Conservation (phyloP, 2,888 invertebrate genomes). For the Frankliniella intonsa region DNA sequence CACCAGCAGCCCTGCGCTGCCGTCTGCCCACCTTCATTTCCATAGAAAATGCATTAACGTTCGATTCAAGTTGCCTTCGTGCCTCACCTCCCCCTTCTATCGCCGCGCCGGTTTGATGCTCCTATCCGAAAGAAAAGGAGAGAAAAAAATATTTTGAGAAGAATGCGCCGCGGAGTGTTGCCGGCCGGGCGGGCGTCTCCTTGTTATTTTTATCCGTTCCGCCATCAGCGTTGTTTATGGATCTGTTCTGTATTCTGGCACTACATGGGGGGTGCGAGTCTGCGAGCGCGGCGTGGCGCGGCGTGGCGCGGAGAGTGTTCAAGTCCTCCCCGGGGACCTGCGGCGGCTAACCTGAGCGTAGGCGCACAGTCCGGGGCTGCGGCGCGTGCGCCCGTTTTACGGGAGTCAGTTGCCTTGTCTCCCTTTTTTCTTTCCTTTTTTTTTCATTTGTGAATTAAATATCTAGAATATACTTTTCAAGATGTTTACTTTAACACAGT, state of each 20-base stretch:
- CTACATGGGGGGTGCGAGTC: background rate
- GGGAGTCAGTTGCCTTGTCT: no score
- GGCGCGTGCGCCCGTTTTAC: no score
- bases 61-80: slow-evolving; percentile 2
- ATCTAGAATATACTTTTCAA: no score
- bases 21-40: slow-evolving; percentile 3
- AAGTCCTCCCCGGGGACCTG: background rate
- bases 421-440: no score
- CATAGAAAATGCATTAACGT: slow-evolving; percentile 25
- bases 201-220: slow-evolving; percentile 6
- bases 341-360: background rate
- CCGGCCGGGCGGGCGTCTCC: background rate
- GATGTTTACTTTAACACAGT: no score
- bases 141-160: background rate
- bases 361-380: no score
- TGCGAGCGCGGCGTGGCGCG: background rate
- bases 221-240: slow-evolving; percentile 23
- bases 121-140: background rate
- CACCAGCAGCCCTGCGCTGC: background rate
- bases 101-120: background rate
- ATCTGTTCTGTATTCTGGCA: slow-evolving; percentile 17
- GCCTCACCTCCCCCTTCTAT: background rate
- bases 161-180: background rate
- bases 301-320: background rate
- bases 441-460: no score